Base-by-base conservation (phyloP, 2,888 invertebrate genomes). In the Cactoblastis cactorum region DNA sequence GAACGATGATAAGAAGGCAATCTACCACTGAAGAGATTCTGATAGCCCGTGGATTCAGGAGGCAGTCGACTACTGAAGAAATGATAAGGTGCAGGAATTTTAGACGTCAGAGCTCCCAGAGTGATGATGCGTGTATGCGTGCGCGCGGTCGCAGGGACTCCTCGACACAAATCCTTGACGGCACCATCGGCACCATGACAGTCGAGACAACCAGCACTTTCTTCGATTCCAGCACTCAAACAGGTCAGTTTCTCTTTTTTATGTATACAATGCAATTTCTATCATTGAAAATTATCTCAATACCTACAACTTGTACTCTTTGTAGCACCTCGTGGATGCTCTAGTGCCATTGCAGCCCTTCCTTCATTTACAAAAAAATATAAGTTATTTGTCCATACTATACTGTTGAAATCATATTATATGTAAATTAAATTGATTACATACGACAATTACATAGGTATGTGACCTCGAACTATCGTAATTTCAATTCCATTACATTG, bases 41-140 rank as follows among this genome's bases (percentile, higher is more conserved):
- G 35, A 97, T 97, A 67, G 96, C 97, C 0, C 92, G 96, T 50
- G 97, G 97, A 1, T 97, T 97, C 77, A 92, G 97, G 0, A 91
- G 97, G 11, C 97, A 97, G 73, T 96, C 96, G 2, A 97, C 97
- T 6, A 97, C 96, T 0, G 97, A 97, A 71, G 97, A 97, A 80
- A 97, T 97, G 95, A 97, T 97, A 54, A 91, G 97, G 8, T 97
- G 97, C 71, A 91, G 97, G 28, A 97, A 97, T 77, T 97, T 97
- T 74, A 92, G 97, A n/a, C 91, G 97, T 14, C 96, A 96, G 77
- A 95, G 95, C 69, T 96, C 96, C 0, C 97, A 97, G 77, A 96
- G 96, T 68, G 97, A 97, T 68, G 96, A 96, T 69, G 92, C 92
- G 9, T 92, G 91, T 62, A 89, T 89, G 88, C 90, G 93, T 63